Evolutionary conservation across 2,797 vertebrate species (phyloP), one percentile per base, ranked within the genome.

Genomic region (Cichlasoma orientale): DNA sequence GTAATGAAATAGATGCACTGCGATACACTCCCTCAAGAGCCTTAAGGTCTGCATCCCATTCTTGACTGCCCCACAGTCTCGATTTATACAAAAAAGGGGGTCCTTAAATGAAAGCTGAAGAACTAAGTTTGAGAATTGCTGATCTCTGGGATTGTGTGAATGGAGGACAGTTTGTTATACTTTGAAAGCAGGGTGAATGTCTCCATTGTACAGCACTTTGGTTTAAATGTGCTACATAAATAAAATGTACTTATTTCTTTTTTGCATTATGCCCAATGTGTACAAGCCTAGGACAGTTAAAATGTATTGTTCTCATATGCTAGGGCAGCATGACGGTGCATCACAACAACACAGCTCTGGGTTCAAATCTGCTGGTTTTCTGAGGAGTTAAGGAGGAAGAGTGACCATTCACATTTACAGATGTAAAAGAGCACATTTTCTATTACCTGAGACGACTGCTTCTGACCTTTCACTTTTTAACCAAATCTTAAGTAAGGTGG

Each of bases 141-240:
- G 23, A 27, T 14, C 23, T 66, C 0, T 47, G 59, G 38, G 16
- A 27, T 23, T 27, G 59, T 27, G 14, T 66, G 23, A 47, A 19
- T 66, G 61, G 23, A 47, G 23, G 23, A 47, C 38, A 47, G 61
- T 23, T 47, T 66, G 23, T 41, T 66, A 44, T n/a, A n/a, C n/a
- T n/a, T n/a, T 0, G 5, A 38, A 66, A 44, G 61, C 16, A 66
- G 14, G 44, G n/a, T n/a, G n/a, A n/a, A n/a, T n/a, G 61, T 47
- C 21, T 27, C 21, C 23, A 44, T 7, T 47, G 5, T 27, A 18
- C 25, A 44, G 41, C 41, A 44, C 41, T 44, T 44, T 13, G 41
- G 38, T 66, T 66, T 27, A 0, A 0, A 66, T 47, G 16, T 47
- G 61, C 38, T 7, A 66, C 23, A 66, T 4, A 4, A 66, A 10